Percentiles rank a stretch among this genome's conserved stretches.
Conservation (phyloP, 2,888 invertebrate genomes). For the Cremastinae sp. region DNA sequence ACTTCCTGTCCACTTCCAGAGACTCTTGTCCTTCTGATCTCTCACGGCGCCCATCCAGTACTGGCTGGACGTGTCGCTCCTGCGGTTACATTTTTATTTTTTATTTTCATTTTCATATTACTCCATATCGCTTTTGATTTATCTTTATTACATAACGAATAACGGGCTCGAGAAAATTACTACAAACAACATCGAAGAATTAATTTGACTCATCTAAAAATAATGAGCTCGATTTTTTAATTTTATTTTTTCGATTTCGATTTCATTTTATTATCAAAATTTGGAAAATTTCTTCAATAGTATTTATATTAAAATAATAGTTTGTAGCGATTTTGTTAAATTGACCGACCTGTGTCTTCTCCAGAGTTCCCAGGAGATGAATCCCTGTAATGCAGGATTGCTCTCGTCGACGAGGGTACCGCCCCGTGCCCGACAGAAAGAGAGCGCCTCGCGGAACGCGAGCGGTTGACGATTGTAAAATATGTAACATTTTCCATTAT, state of each 20-base stretch:
- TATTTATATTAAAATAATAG: neutral
- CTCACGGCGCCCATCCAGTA: slow-evolving; percentile 97
- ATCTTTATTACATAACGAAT: too few relatives aligned
- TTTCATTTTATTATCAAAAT: too few relatives aligned
- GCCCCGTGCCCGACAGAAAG: slow-evolving; percentile 90
- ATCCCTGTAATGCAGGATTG: slow-evolving; percentile 95
- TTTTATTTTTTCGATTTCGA: too few relatives aligned
- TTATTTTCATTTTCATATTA: too few relatives aligned
- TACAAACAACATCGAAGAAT: neutral
- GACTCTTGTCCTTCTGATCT: slow-evolving; percentile 88
- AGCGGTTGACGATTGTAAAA: slow-evolving; percentile 94
- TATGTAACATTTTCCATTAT: slow-evolving; percentile 97
- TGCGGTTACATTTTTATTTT: too few relatives aligned
- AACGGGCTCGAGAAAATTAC: too few relatives aligned
- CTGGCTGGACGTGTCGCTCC: slow-evolving; percentile 94
- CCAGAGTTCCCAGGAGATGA: slow-evolving; percentile 97
- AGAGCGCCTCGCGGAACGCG: slow-evolving; percentile 89
- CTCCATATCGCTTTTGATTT: too few relatives aligned
- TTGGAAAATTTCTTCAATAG: neutral
- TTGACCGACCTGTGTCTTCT: slow-evolving; percentile 87
- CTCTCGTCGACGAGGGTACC: slow-evolving; percentile 95
- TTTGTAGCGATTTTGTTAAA: neutral
- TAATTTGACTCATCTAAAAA: too few relatives aligned
- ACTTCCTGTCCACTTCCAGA: slow-evolving; percentile 93
- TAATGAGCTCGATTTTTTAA: too few relatives aligned